A percentile compares a stretch with the other conserved stretches of the same genome.
Conservation (phyloP, 2,797 vertebrate species). For the Cyprinella venusta region DNA sequence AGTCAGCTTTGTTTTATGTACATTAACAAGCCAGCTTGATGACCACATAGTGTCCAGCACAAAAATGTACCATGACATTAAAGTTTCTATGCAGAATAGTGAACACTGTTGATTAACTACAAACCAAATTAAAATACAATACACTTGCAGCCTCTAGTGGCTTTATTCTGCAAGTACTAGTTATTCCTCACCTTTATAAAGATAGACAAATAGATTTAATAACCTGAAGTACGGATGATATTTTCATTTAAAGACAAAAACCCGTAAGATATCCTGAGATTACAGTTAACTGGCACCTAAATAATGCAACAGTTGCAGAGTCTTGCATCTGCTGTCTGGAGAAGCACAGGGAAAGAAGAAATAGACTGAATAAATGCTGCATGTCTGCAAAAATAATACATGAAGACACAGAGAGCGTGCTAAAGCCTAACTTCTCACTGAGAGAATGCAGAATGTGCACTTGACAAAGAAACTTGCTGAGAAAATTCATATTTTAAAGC, state of each 20-base stretch:
- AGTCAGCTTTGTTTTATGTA: constrained; percentile 4
- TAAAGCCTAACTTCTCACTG: not conserved
- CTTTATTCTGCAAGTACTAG: not conserved
- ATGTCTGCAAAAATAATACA: constrained; percentile 16
- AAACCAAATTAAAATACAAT: not conserved
- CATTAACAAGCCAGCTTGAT: not conserved
- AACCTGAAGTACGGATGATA: not conserved
- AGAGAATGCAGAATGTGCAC: not conserved
- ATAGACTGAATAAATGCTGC: not conserved
- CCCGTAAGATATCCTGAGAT: not conserved
- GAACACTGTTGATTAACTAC: not conserved
- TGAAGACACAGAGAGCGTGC: constrained; percentile 1
- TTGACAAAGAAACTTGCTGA: not conserved
- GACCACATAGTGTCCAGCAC: not conserved
- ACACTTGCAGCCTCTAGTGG: constrained; percentile 21
- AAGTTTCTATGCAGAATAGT: not conserved
- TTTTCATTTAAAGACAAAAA: not conserved
- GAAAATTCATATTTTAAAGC: not conserved
- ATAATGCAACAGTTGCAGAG: not conserved
- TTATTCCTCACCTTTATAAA: not conserved
- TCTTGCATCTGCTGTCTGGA: no score
- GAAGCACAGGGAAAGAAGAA: not conserved
- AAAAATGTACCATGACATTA: not conserved
- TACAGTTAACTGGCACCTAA: not conserved
- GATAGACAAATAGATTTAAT: not conserved